Percentiles rank a stretch among this genome's conserved stretches.
phyloP scores from a whole-genome alignment of 2,113 vertebrate species.

The Anhinga anhinga region DNA sequence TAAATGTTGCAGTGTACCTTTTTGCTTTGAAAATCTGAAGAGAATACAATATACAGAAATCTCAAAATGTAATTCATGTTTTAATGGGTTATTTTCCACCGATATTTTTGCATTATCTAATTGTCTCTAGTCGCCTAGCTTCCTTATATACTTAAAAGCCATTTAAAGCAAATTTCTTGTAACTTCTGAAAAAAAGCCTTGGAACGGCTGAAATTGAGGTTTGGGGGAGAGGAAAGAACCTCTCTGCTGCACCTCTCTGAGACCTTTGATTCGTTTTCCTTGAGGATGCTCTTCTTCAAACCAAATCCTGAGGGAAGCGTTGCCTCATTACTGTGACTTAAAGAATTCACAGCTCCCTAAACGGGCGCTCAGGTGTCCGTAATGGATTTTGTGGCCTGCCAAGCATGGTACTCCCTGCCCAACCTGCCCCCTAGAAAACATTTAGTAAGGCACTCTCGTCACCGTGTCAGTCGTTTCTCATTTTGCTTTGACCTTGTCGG shows the following conservation, averaged over 20 bases:
- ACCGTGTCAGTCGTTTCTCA: accelerated
- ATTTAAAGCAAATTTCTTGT: neutral
- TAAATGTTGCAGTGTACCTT: neutral
- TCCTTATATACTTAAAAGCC: neutral
- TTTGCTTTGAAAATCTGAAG: slow-evolving; percentile 16
- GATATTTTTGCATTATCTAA: neutral
- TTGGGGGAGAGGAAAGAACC: neutral
- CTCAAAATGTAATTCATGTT: slow-evolving; percentile 24
- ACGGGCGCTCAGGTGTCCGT: accelerated
- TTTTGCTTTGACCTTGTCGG: neutral
- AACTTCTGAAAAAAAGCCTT: neutral
- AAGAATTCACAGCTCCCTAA: neutral
- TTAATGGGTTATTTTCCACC: slow-evolving; percentile 25
- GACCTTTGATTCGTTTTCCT: neutral
- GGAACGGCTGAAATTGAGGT: neutral
- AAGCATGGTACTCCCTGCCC: neutral
- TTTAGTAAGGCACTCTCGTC: neutral
- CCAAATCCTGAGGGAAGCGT: neutral
- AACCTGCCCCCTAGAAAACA: accelerated
- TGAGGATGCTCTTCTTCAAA: neutral
- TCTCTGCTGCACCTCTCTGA: neutral
- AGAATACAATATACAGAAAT: slow-evolving; percentile 44
- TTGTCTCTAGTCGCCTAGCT: neutral
- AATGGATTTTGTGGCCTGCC: neutral
- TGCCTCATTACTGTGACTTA: accelerated